Conservation (phyloP, 2,888 invertebrate species). For the Lottia scabra region DNA sequence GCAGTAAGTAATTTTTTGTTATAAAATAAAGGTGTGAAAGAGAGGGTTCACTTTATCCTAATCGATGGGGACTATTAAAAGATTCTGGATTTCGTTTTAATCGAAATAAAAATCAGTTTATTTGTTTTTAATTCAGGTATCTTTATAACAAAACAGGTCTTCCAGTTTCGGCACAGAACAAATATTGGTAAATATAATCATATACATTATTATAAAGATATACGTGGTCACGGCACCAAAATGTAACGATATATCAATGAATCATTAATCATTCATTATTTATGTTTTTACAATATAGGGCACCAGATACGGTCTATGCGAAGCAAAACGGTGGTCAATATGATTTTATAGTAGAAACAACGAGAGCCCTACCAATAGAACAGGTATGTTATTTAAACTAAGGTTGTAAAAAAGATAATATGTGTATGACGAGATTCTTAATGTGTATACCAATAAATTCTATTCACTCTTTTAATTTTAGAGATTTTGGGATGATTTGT, state of each 20-base stretch:
- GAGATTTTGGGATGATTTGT: slow-evolving; percentile 43
- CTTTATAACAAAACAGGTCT: slow-evolving; percentile 36
- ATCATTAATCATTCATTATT: no score
- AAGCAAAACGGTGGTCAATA: slow-evolving; percentile 62
- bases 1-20: slow-evolving; percentile 30
- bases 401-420: no score
- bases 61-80: no score
- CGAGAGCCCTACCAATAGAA: slow-evolving; percentile 37
- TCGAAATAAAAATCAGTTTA: neutral
- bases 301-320: slow-evolving; percentile 56
- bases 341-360: slow-evolving; percentile 40
- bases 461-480: no score
- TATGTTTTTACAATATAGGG: slow-evolving; percentile 40
- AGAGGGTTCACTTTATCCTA: no score
- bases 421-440: no score
- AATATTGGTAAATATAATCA: slow-evolving; percentile 49
- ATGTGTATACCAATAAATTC: no score
- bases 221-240: no score
- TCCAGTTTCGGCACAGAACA: slow-evolving; percentile 41
- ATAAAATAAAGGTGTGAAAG: no score
- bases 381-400: no score
- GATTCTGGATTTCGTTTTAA: neutral
- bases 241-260: no score
- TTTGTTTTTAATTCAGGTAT: slow-evolving; percentile 11
- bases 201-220: no score